Base-by-base conservation (phyloP, 2,113 vertebrate genomes). In the Sula dactylatra region DNA sequence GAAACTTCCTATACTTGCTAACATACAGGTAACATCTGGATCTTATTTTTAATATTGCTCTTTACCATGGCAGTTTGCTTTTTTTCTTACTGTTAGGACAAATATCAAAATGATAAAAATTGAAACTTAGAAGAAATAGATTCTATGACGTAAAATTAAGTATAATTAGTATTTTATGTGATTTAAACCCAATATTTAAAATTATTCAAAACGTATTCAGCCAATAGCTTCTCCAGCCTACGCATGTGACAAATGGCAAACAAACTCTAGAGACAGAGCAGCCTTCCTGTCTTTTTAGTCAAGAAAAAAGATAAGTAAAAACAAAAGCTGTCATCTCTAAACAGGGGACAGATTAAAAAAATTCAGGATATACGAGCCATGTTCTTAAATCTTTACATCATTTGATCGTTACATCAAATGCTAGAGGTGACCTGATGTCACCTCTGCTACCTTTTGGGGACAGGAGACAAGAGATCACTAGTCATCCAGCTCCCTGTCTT, bases 101-200 rank as follows among this genome's bases (percentile, higher is more conserved):
- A 92, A 11, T 40, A 59, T 5, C 5, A 49, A 86, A n/a, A 24
- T 5, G 1, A 69, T 11, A 72, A 34, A 64, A 83, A 34, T 16
- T 16, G 7, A 54, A 59, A 49, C 9, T 40, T 71, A 13, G 2
- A 58, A 22, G 62, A 78, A 61, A 7, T 2, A 27, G 20, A 56
- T 45, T 55, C 6, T 26, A 2, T 47, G 29, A 55, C 27, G 52
- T 7, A 58, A 3, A 62, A 16, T 32, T 42, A 66, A 6, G 19
- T 36, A 17, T 16, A 59, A 82, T 47, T 19, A 67, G 5, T 27
- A 44, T 10, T 16, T 40, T 42, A 4, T 27, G 59, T 54, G 7
- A 36, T 34, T 67, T 32, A 72, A 76, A n/a, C 2, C 0, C 0
- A 0, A 67, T 40, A 26, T 34, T 45, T 8, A 5, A 45, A 67